phyloP scores from a whole-genome alignment of 2,113 vertebrate genomes.

The Dryoscopus gambensis region DNA sequence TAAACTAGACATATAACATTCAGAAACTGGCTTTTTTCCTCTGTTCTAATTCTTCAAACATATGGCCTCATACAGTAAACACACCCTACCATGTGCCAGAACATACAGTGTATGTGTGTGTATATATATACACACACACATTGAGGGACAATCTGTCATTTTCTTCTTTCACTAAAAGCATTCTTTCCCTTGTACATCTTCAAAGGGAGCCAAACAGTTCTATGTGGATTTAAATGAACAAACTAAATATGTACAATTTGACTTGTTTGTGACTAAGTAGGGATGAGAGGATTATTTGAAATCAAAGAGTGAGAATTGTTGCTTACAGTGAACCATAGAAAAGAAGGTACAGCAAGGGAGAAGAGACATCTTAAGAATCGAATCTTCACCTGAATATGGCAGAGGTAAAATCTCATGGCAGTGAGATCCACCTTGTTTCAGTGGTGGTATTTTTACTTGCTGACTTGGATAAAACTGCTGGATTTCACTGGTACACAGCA shows the following conservation, averaged over 20 bases:
- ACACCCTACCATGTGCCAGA: constrained; percentile 71
- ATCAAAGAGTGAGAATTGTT: neutral
- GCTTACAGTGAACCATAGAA: neutral
- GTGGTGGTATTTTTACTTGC: neutral
- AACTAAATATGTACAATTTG: constrained; percentile 17
- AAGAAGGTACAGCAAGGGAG: neutral
- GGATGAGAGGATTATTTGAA: neutral
- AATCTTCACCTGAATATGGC: neutral
- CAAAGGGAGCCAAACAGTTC: constrained; percentile 30
- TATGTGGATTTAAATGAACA: constrained; percentile 47
- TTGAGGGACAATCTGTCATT: constrained; percentile 69
- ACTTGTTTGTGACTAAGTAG: constrained; percentile 20
- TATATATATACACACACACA: constrained; percentile 40
- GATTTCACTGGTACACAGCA: neutral
- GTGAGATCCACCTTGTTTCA: neutral
- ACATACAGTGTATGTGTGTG: constrained; percentile 66
- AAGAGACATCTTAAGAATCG: neutral
- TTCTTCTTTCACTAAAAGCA: constrained; percentile 49
- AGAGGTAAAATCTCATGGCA: neutral
- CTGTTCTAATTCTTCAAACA: constrained; percentile 66
- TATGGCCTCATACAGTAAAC: constrained; percentile 69
- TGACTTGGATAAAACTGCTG: neutral
- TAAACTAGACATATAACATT: constrained; percentile 63
- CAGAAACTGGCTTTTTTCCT: constrained; percentile 64
- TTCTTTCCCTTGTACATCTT: constrained; percentile 49